Evolutionary conservation across 2,113 vertebrate genomes (phyloP), one percentile per base, ranked within the genome.

Genomic region (Mionectes macconnelli): DNA sequence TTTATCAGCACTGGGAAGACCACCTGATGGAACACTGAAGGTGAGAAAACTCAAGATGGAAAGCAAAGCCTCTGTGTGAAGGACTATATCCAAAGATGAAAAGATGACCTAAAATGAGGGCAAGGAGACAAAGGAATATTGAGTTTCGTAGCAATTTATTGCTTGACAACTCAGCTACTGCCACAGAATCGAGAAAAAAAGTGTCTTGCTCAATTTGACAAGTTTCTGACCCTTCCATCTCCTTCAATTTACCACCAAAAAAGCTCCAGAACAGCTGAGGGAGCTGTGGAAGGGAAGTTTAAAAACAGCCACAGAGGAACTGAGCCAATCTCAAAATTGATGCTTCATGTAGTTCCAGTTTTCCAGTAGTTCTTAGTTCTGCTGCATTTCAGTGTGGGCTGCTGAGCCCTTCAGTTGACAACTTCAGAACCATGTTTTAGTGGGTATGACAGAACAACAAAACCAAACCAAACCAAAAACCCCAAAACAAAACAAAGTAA

Each of bases 61-160:
- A 78, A 99, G 98, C 68, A 99, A 98, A 86, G 99, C 99, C 94
- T 99, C 98, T 9, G 98, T 98, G 96, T 99, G 99, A 44, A 99
- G 98, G 22, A 99, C 95, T 55, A 99, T 59, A 90, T 99, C 98
- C 67, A 99, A 97, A 40, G 98, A 98, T 9, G 98, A 98, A 95
- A 99, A 99, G 12, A 96, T 98, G 47, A 99, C 98, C 99, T 99
- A 86, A 64, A 93, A 69, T 0, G 4, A 57, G 23, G n/a, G 14
- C 23, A 89, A 77, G 37, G 16, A 85, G 30, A 57, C 15, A 74
- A 64, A 50, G 16, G 12, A 24, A 76, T 9, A 24, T 11, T 49
- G 49, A n/a, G 22, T 53, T 94, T 59, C 62, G 33, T 16, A 40
- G 47, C 9, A 30, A 6, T 45, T 22, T 8, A 22, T 24, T 31